Conservation (phyloP, 2,113 vertebrate species). For the Mesembrinibis cayennensis region DNA sequence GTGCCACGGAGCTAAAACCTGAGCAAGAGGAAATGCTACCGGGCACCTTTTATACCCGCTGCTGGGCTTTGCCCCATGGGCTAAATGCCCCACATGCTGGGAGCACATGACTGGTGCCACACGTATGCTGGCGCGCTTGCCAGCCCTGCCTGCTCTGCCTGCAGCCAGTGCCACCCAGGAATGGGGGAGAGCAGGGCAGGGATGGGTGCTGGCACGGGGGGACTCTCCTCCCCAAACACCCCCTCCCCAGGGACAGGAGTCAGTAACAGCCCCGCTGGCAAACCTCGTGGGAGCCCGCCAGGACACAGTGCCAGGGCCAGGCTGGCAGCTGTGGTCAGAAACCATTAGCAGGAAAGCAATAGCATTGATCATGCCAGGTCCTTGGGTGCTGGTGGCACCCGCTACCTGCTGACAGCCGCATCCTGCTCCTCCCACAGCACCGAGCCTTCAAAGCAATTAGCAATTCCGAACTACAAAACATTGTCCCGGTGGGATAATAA, state of each 20-base stretch:
- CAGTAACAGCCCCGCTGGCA: background rate
- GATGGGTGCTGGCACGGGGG: background rate
- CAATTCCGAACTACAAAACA: constrained; percentile 73
- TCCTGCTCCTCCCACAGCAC: constrained; percentile 10
- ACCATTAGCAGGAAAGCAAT: background rate
- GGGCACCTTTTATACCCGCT: background rate
- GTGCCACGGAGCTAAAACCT: background rate
- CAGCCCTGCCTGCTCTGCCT: background rate
- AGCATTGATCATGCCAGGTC: background rate
- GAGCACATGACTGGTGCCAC: background rate
- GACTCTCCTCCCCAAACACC: background rate
- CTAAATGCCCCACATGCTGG: rapidly evolving
- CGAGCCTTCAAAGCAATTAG: constrained; percentile 72
- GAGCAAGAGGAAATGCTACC: background rate
- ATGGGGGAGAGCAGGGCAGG: rapidly evolving
- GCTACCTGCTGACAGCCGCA: constrained; percentile 5
- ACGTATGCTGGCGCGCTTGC: rapidly evolving
- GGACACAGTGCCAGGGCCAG: rapidly evolving
- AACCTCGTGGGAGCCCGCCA: background rate
- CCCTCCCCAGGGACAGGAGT: background rate
- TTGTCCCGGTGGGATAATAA: constrained; percentile 76
- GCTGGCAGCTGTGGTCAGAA: background rate
- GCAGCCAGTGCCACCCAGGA: background rate
- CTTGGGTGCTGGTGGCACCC: background rate
- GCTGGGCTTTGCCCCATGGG: background rate